Evolutionary conservation across 2,113 vertebrate genomes (phyloP).

Genomic region (Pyxicephalus adspersus): DNA sequence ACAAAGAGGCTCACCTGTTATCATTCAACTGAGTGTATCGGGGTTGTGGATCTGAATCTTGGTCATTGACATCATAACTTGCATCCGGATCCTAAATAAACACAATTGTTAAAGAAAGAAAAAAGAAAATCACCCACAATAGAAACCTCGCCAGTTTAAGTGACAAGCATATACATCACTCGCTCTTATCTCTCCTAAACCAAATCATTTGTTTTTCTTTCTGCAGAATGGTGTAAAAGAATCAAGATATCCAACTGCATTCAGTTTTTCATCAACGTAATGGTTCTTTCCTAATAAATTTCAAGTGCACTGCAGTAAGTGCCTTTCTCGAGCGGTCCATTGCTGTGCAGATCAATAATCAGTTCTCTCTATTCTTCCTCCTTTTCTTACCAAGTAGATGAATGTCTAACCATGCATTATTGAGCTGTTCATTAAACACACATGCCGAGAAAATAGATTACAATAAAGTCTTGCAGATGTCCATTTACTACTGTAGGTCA

Average conservation of each 20-base stretch:
- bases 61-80: slow-evolving; percentile 96
- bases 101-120: slow-evolving; percentile 6
- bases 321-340: slow-evolving; percentile 6
- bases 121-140: not conserved
- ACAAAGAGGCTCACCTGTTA: slow-evolving; percentile 80
- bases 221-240: slow-evolving; percentile 19
- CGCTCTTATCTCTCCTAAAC: slow-evolving; percentile 17
- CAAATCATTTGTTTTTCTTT: slow-evolving; percentile 40
- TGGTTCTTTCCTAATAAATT: slow-evolving; percentile 52
- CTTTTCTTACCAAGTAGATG: slow-evolving; percentile 5
- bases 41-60: slow-evolving; percentile 92
- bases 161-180: slow-evolving; percentile 27
- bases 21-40: slow-evolving; percentile 97
- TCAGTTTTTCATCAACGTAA: slow-evolving; percentile 50
- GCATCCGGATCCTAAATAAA: slow-evolving; percentile 84
- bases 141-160: slow-evolving; percentile 11
- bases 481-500: slow-evolving; percentile 43
- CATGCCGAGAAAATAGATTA: slow-evolving; percentile 50
- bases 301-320: slow-evolving; percentile 43
- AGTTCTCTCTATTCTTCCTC: slow-evolving; percentile 4
- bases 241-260: slow-evolving; percentile 46
- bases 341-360: slow-evolving; percentile 43
- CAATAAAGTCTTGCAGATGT: slow-evolving; percentile 10
- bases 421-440: slow-evolving; percentile 51
- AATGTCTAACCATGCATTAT: slow-evolving; percentile 51